Evolutionary conservation across 2,113 vertebrate species (phyloP).

Genomic region (Urocitellus parryii): DNA sequence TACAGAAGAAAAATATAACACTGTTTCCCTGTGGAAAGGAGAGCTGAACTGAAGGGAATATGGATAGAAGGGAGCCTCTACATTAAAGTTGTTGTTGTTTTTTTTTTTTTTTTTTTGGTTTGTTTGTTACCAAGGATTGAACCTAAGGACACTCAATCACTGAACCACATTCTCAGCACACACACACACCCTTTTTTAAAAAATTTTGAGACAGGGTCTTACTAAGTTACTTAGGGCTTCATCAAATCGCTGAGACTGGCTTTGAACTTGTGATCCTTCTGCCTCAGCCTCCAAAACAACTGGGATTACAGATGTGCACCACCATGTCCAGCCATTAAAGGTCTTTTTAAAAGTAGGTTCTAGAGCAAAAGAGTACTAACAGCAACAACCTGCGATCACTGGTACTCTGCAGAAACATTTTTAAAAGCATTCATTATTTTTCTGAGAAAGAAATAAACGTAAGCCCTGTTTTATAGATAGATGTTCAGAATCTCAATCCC

Average conservation of each 20-base stretch:
- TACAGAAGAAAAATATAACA: background rate
- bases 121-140: no score
- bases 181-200: no score
- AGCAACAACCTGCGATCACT: background rate
- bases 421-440: background rate
- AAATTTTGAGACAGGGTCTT: no score
- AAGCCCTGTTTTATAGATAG: conserved; percentile 26
- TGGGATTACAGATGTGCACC: no score
- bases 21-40: conserved; percentile 14
- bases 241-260: no score
- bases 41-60: background rate
- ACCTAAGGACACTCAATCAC: no score
- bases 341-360: conserved; percentile 18
- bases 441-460: conserved; percentile 24
- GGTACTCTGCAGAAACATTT: background rate
- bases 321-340: no score
- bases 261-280: no score
- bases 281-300: no score
- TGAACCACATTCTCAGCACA: no score
- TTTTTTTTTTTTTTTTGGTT: no score
- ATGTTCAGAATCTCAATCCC: conserved; percentile 3
- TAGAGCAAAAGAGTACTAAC: conserved; percentile 4
- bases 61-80: background rate
- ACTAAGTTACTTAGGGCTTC: no score
- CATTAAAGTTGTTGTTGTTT: background rate